Percentiles rank a stretch among this genome's conserved stretches.
These are phyloP conservation scores for Alligator mississippiensis DNA, from an alignment of 2,113 vertebrate species.

Conservation along the genomic window DNA sequence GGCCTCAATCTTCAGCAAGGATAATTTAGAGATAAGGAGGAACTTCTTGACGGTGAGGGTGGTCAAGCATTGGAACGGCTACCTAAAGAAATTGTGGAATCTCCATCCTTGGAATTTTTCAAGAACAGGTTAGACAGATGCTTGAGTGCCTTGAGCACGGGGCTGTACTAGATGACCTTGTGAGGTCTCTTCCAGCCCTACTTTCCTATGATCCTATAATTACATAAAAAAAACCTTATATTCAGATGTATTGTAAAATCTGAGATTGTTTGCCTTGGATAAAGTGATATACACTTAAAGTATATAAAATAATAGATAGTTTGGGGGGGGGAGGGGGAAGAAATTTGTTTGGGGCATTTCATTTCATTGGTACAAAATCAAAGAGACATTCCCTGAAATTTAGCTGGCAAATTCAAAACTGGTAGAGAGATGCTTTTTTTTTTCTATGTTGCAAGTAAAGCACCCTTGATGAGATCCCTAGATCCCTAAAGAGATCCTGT, in stretches of 20 bases:
- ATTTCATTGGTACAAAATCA: neutral
- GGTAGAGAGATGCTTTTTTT: neutral
- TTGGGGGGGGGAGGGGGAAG: slow-evolving; percentile 27
- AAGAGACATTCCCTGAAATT: slow-evolving; percentile 45
- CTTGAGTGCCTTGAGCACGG: too few species aligned
- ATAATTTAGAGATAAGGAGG: too few species aligned
- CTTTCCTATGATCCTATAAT: too few species aligned
- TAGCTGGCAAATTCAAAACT: slow-evolving; percentile 28
- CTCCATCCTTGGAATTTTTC: too few species aligned
- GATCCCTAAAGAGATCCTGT: neutral
- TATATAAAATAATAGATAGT: slow-evolving; percentile 24
- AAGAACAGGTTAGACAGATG: too few species aligned
- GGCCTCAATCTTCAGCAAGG: too few species aligned
- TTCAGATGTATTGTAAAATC: neutral
- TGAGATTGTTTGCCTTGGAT: slow-evolving; percentile 15
- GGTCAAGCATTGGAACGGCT: too few species aligned
- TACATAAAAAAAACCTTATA: neutral
- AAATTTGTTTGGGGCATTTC: neutral
- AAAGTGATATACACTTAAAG: slow-evolving; percentile 4
- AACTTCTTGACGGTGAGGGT: too few species aligned
- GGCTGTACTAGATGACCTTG: too few species aligned
- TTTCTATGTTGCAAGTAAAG: neutral
- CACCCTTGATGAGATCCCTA: fast-evolving
- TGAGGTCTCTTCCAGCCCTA: too few species aligned
- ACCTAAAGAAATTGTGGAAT: too few species aligned